A percentile compares a stretch with the other conserved stretches of the same genome.
These are phyloP conservation scores for Ophioderma brevispina DNA, from an alignment of 35 echinoderm and acorn worm genomes.

Conservation along the genomic window DNA sequence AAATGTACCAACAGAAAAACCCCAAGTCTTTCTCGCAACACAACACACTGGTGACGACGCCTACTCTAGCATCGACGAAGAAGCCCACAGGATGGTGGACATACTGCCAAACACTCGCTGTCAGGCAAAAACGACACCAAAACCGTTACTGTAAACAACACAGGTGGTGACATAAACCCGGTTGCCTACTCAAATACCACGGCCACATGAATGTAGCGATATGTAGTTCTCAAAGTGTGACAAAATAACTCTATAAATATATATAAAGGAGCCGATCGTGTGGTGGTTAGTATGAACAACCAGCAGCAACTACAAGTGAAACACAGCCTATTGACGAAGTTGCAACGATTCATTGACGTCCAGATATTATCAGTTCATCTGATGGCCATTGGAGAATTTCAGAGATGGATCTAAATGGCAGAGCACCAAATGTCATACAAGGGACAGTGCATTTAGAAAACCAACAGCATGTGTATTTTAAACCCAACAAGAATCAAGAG, in stretches of 20 bases:
- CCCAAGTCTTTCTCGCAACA: slow-evolving; percentile 4
- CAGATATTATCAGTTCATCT: background rate
- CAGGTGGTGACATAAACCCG: slow-evolving; percentile 36
- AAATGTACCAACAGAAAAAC: slow-evolving; percentile 39
- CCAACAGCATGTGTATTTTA: slow-evolving; percentile 14
- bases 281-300: background rate
- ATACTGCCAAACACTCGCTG: background rate
- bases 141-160: too few species aligned
- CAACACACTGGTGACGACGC: background rate
- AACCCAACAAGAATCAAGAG: background rate
- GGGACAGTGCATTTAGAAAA: background rate
- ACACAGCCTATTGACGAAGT: slow-evolving; percentile 26
- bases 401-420: background rate
- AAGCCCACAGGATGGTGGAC: background rate
- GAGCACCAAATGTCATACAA: background rate
- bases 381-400: slow-evolving; percentile 19
- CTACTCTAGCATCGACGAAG: slow-evolving; percentile 25
- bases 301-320: background rate
- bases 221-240: slow-evolving; percentile 7
- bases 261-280: slow-evolving; percentile 27
- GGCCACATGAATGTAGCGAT: slow-evolving; percentile 38
- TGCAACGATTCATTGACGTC: slow-evolving; percentile 16
- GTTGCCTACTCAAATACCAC: background rate
- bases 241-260: slow-evolving; percentile 48
- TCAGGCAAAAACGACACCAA: too few species aligned